Conservation (phyloP, 2,113 vertebrate genomes). For the Gasterosteus nipponicus region DNA sequence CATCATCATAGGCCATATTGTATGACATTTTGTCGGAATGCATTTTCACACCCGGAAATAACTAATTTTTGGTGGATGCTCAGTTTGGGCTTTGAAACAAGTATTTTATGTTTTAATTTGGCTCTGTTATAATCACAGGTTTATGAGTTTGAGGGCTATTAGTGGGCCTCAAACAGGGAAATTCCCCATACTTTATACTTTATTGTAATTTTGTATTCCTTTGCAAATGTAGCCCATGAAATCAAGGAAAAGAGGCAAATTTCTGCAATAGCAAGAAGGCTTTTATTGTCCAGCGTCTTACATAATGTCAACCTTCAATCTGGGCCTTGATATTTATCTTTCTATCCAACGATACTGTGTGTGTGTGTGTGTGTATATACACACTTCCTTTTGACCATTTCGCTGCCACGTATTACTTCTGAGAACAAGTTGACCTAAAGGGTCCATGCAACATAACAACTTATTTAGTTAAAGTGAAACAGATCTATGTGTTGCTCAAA, state of each 20-base stretch:
- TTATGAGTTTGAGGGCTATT: slow-evolving; percentile 68
- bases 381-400: too few relatives aligned
- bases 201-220: slow-evolving; percentile 63
- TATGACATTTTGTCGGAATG: slow-evolving; percentile 46
- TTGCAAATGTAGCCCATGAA: slow-evolving; percentile 46
- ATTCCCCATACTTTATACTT: slow-evolving; percentile 49
- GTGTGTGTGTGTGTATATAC: too few relatives aligned
- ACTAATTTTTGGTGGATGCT: slow-evolving; percentile 45
- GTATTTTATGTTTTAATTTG: slow-evolving; percentile 62
- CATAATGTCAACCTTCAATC: not conserved
- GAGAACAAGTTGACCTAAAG: too few relatives aligned
- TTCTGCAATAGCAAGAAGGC: slow-evolving; percentile 16
- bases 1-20: slow-evolving; percentile 40
- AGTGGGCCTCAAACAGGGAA: slow-evolving; percentile 46
- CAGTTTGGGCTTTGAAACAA: slow-evolving; percentile 56
- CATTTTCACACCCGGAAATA: slow-evolving; percentile 18
- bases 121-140: slow-evolving; percentile 61
- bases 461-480: not conserved
- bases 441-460: not conserved
- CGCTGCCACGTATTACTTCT: too few relatives aligned
- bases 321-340: not conserved
- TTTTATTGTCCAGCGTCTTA: slow-evolving; percentile 15
- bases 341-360: not conserved
- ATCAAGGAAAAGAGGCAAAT: slow-evolving; percentile 28
- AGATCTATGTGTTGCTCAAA: not conserved